Conservation (phyloP, 92 coral and sea anemone species). For the Plumapathes pennacea region DNA sequence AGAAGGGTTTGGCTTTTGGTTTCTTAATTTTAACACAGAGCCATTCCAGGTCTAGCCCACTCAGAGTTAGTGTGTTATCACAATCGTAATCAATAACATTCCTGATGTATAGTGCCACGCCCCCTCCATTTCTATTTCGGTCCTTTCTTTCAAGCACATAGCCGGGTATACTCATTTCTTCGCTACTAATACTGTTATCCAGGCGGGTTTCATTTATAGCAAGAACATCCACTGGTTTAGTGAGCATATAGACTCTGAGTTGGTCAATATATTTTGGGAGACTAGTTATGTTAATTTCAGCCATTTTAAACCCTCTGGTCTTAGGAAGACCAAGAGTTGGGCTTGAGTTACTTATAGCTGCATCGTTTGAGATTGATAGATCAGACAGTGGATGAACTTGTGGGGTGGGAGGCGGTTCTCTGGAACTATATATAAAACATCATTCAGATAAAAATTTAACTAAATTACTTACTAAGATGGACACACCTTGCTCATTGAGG, state of each 20-base stretch:
- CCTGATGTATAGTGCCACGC: slow-evolving; percentile 4
- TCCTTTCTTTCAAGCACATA: slow-evolving; percentile 7
- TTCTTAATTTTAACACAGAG: slow-evolving; percentile 1
- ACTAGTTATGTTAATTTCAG: slow-evolving; percentile 12
- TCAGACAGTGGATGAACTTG: neutral
- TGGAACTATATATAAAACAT: neutral
- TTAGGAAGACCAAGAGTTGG: slow-evolving; percentile 8
- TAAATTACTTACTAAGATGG: slow-evolving; percentile 14
- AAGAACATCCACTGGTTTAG: slow-evolving; percentile 12
- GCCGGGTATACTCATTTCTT: slow-evolving; percentile 6
- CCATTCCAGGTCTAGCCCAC: neutral
- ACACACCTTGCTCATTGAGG: slow-evolving; percentile 17
- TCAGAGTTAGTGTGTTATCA: neutral
- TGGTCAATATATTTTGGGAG: slow-evolving; percentile 21
- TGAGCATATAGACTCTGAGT: slow-evolving; percentile 20
- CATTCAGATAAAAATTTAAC: neutral
- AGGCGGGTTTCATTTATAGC: slow-evolving; percentile 21
- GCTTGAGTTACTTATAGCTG: neutral
- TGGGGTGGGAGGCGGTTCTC: neutral
- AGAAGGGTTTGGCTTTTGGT: neutral
- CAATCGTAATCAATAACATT: neutral
- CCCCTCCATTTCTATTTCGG: slow-evolving; percentile 14
- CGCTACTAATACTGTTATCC: neutral
- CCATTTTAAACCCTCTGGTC: slow-evolving; percentile 19
- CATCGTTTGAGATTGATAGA: neutral